phyloP scores from a whole-genome alignment of 2,888 invertebrate species.

The Teleiodes luculella region DNA sequence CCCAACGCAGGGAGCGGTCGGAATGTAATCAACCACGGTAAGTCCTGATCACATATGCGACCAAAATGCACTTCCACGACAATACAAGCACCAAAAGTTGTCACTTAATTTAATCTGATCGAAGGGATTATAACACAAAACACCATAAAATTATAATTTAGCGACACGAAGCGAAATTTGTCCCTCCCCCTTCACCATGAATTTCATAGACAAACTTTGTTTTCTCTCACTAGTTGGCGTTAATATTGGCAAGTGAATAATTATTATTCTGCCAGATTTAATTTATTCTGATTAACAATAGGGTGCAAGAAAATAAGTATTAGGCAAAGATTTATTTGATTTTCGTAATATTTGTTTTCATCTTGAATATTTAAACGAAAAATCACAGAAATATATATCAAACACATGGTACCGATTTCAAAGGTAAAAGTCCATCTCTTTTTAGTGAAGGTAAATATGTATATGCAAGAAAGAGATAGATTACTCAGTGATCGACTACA shows the following conservation, averaged over 20 bases:
- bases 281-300: too few relatives aligned
- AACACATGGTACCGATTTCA: not conserved
- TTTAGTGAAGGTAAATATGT: not conserved
- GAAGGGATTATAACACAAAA: conserved; percentile 55
- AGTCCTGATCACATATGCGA: conserved; percentile 35
- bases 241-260: conserved; percentile 14
- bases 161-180: conserved; percentile 74
- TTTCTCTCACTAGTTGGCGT: conserved; percentile 29
- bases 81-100: conserved; percentile 48
- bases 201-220: conserved; percentile 57
- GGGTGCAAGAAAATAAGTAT: too few relatives aligned
- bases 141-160: conserved; percentile 57
- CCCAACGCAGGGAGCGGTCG: conserved; percentile 75
- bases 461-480: not conserved
- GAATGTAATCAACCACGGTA: conserved; percentile 55
- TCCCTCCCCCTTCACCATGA: conserved; percentile 70
- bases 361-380: too few relatives aligned
- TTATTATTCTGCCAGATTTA: too few relatives aligned
- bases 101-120: conserved; percentile 57
- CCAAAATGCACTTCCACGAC: conserved; percentile 47
- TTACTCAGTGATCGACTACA: not conserved
- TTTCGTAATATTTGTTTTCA: not conserved
- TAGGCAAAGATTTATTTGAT: too few relatives aligned
- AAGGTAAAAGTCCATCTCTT: not conserved
- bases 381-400: too few relatives aligned